These are phyloP conservation scores for Hyperoplus lanceolatus DNA, from an alignment of 2,797 vertebrate genomes.

Conservation along the genomic window DNA sequence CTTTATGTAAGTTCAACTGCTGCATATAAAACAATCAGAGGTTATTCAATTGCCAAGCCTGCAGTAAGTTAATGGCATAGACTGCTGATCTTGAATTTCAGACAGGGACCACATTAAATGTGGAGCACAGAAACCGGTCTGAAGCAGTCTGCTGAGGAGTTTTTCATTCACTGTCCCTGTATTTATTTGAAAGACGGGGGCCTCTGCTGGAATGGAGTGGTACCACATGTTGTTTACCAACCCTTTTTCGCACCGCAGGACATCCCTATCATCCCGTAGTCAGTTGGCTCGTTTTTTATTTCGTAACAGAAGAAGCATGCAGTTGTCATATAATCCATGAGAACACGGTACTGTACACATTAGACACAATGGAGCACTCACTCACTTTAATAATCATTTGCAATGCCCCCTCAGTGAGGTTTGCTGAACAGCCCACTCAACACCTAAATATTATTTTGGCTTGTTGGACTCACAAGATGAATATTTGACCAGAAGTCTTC, in stretches of 20 bases:
- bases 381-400: not conserved
- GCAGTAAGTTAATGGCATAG: not conserved
- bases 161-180: constrained; percentile 46
- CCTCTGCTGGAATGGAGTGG: constrained; percentile 77
- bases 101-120: constrained; percentile 48
- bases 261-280: constrained; percentile 35
- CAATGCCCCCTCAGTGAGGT: not conserved
- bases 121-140: constrained; percentile 80
- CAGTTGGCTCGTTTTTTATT: constrained; percentile 30
- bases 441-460: constrained; percentile 19
- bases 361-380: not conserved
- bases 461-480: constrained; percentile 21
- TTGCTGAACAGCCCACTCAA: not conserved
- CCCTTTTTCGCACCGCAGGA: constrained; percentile 29
- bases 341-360: constrained; percentile 6
- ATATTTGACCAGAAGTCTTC: constrained; percentile 30
- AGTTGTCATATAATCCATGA: constrained; percentile 19
- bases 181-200: constrained; percentile 58
- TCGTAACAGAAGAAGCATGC: constrained; percentile 27
- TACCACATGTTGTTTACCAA: constrained; percentile 85
- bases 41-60: not conserved
- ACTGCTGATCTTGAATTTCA: constrained; percentile 52
- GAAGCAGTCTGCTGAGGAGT: constrained; percentile 74
- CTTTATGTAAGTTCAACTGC: constrained; percentile 21
- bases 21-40: constrained; percentile 50